A percentile compares a stretch with the other conserved stretches of the same genome.
These are phyloP conservation scores for Corythornis vintsioides DNA, from an alignment of 2,113 vertebrate species.

Conservation along the genomic window DNA sequence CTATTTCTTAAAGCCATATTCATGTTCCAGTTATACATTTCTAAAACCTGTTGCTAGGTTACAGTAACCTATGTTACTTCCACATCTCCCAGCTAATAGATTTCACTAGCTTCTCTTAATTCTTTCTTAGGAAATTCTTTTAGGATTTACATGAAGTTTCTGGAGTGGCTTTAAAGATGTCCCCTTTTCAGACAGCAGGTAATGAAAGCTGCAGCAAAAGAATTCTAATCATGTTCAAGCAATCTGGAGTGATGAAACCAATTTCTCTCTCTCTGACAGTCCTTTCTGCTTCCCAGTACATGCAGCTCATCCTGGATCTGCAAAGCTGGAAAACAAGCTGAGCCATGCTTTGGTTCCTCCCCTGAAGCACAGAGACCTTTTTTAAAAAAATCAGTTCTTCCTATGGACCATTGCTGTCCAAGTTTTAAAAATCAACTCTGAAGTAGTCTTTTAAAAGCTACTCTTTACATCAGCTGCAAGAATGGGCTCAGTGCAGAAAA, in stretches of 20 bases:
- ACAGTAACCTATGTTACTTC: conserved; percentile 26
- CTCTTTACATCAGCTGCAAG: not conserved
- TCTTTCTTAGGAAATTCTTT: conserved; percentile 12
- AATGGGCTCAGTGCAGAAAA: not conserved
- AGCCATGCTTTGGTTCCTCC: not conserved
- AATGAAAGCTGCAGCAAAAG: not conserved
- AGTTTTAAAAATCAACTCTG: not conserved
- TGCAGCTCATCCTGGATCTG: not conserved
- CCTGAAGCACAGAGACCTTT: not conserved
- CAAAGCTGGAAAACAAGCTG: not conserved
- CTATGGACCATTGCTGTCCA: not conserved
- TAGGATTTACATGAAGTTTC: conserved; percentile 37
- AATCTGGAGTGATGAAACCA: not conserved
- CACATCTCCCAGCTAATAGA: not conserved
- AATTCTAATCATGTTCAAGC: not conserved
- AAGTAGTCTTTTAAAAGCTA: not conserved
- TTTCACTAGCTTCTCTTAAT: conserved; percentile 27
- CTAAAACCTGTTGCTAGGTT: conserved; percentile 72
- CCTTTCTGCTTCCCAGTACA: not conserved
- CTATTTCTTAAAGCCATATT: conserved; percentile 46
- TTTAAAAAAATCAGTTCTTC: not conserved
- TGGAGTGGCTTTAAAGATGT: conserved; percentile 24
- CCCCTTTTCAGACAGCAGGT: not conserved
- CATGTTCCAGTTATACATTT: not conserved
- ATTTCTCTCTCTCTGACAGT: not conserved